These are phyloP conservation scores for Eristalinus sepulchralis DNA, from an alignment of 2,888 invertebrate genomes.

Conservation along the genomic window DNA sequence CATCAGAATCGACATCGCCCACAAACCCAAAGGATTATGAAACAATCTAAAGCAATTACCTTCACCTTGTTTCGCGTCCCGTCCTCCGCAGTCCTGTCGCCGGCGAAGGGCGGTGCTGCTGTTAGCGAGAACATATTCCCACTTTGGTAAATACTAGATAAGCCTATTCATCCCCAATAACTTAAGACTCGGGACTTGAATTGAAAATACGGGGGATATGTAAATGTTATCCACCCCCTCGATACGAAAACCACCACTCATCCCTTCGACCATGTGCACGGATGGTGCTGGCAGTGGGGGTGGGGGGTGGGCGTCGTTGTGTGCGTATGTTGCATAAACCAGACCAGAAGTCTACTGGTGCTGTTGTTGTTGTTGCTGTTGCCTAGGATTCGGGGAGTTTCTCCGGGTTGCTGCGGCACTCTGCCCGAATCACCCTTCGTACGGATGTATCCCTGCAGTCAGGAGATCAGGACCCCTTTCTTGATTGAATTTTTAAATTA, in stretches of 20 bases:
- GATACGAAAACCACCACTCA: conserved; percentile 34
- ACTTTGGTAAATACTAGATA: conserved; percentile 63
- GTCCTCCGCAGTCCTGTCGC: background rate
- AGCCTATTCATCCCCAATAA: conserved; percentile 62
- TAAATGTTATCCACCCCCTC: conserved; percentile 53
- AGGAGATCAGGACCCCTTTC: conserved; percentile 44
- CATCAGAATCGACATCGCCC: conserved; percentile 52
- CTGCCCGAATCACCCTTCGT: conserved; percentile 13
- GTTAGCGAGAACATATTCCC: conserved; percentile 49
- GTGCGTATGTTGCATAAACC: background rate
- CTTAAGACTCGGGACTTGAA: conserved; percentile 51
- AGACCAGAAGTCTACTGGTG: background rate
- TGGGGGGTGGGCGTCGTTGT: no score
- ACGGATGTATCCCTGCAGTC: conserved; percentile 11
- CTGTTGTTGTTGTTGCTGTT: background rate
- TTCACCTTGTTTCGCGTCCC: conserved; percentile 38
- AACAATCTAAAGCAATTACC: conserved; percentile 66
- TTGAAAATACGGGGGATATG: conserved; percentile 60
- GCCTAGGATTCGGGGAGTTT: conserved; percentile 9
- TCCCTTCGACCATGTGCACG: background rate
- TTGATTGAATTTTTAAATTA: conserved; percentile 55
- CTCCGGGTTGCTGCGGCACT: background rate
- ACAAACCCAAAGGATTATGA: conserved; percentile 57
- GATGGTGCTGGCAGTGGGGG: no score
- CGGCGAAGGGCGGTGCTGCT: background rate